These are phyloP conservation scores for Zaprionus capensis DNA, from an alignment of 1,140 invertebrate genomes.

Conservation along the genomic window DNA sequence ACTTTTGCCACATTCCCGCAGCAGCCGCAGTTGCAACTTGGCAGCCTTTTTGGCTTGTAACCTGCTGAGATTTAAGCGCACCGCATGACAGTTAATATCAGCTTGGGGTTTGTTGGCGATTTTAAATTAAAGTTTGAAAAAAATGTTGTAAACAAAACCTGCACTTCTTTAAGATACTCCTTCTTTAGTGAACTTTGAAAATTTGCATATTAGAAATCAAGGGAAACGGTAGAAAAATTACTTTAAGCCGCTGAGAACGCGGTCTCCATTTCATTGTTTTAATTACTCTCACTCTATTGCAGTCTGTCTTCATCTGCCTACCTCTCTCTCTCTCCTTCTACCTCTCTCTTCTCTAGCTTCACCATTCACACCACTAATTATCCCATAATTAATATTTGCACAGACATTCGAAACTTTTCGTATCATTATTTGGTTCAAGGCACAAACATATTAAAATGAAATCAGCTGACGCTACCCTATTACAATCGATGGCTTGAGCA, in stretches of 20 bases:
- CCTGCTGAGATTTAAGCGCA: conserved; percentile 60
- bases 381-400: conserved; percentile 53
- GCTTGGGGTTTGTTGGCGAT: not conserved
- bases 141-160: not conserved
- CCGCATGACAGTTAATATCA: conserved; percentile 17
- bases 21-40: conserved; percentile 15
- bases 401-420: conserved; percentile 41
- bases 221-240: conserved; percentile 16
- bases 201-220: conserved; percentile 24
- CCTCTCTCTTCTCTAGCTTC: not conserved
- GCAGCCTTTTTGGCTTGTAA: conserved; percentile 33
- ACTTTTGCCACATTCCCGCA: conserved; percentile 21
- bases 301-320: not conserved
- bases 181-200: conserved; percentile 5
- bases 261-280: conserved; percentile 13
- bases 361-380: conserved; percentile 32
- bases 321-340: not conserved
- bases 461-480: not conserved
- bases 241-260: conserved; percentile 17
- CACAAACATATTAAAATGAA: conserved; percentile 18
- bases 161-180: not conserved
- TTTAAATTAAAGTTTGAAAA: not conserved
- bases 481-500: not conserved
- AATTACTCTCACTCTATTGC: not conserved
- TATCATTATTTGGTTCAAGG: conserved; percentile 15